Evolutionary conservation across 2,888 invertebrate genomes (phyloP).

Genomic region (Harmothoe impar): DNA sequence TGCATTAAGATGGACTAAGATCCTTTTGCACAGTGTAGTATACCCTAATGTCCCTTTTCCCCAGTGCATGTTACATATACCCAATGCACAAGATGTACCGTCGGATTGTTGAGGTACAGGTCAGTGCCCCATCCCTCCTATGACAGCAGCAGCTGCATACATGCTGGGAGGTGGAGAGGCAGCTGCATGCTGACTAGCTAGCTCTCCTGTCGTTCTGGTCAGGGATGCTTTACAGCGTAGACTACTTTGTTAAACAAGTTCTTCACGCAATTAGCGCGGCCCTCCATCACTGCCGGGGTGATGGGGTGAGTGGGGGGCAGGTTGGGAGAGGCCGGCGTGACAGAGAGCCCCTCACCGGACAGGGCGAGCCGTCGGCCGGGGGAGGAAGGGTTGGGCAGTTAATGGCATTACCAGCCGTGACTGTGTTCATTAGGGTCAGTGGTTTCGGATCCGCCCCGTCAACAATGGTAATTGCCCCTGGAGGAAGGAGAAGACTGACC

Average conservation of each 20-base stretch:
- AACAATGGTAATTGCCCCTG: slow-evolving; percentile 30
- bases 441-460: slow-evolving; percentile 22
- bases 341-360: not conserved
- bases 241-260: slow-evolving; percentile 53
- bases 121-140: too few species aligned
- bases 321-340: not conserved
- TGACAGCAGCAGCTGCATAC: too few species aligned
- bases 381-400: not conserved
- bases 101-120: too few species aligned
- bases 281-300: slow-evolving; percentile 35
- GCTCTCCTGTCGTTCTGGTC: not conserved
- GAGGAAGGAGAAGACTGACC: not conserved
- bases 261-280: slow-evolving; percentile 48
- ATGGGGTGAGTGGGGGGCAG: not conserved
- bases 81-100: too few species aligned
- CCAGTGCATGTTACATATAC: too few species aligned
- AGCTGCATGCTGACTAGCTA: not conserved
- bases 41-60: too few species aligned
- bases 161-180: too few species aligned
- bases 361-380: not conserved
- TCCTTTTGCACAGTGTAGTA: too few species aligned
- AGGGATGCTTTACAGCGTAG: not conserved
- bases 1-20: too few species aligned
- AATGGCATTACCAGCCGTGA: slow-evolving; percentile 31
- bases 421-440: slow-evolving; percentile 48